Conservation (phyloP, 2,113 vertebrate genomes). For the Istiophorus platypterus region DNA sequence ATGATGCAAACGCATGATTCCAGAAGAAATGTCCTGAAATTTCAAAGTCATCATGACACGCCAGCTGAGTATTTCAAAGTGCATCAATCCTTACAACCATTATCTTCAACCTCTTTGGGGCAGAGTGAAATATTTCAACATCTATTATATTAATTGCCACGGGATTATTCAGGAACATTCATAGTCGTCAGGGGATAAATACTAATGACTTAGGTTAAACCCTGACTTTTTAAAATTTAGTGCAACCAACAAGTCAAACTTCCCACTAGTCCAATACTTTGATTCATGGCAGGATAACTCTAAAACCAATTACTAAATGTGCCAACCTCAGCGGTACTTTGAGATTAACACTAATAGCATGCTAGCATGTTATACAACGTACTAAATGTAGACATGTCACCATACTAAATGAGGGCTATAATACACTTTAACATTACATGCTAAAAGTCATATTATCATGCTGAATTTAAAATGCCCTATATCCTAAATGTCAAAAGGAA, state of each 20-base stretch:
- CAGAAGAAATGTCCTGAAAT: background rate
- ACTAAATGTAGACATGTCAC: background rate
- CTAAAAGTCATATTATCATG: background rate
- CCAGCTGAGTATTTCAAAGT: background rate
- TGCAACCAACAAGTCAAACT: background rate
- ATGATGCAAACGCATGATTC: background rate
- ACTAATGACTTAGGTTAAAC: background rate
- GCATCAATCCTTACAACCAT: background rate
- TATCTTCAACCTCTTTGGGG: too few relatives aligned
- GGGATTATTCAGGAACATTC: background rate
- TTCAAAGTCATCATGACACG: background rate
- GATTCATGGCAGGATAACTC: background rate
- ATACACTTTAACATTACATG: too few relatives aligned
- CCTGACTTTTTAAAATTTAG: background rate
- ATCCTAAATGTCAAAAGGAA: background rate
- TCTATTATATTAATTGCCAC: background rate
- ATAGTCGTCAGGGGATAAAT: background rate
- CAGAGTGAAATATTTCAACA: background rate
- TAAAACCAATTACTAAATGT: background rate
- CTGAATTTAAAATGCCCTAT: background rate
- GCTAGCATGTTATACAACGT: background rate
- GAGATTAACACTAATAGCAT: background rate
- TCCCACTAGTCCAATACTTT: background rate
- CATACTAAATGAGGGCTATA: background rate
- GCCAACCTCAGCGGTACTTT: background rate